Base-by-base conservation (phyloP, 1,140 invertebrate genomes). In the Drosophila albomicans region DNA sequence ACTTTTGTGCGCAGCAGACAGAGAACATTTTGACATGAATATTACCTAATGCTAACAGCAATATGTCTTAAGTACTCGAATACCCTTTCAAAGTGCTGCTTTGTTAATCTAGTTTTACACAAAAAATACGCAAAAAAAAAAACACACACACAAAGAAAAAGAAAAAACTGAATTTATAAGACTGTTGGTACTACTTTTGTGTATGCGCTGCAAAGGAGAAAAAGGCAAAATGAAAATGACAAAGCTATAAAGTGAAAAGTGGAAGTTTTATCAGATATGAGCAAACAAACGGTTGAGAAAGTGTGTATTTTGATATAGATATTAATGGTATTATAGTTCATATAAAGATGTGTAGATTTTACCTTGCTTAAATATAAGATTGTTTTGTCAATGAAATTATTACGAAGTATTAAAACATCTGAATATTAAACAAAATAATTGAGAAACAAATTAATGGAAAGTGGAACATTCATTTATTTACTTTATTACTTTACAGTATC, bases 91-190 rank as follows among this genome's bases (percentile, higher is more conserved):
- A 54, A 58, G 58, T 65, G 45, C 30, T 58, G 49, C 41, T 66
- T 61, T 58, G 52, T 67, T 79, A 82, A 82, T 82, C 84, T 80
- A 65, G 57, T 77, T 84, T 25, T 69, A 67, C 76, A 75, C 56
- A 82, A 75, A 61, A 16, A 25, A 6, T 20, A 35, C 20, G 7
- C 28, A 16, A 16, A 32, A 5, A 35, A 15, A 15, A 15, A 35
- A 15, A 15, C 16, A n/a, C 4, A 45, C 11, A 8, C 59, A 54
- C 49, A 54, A 8, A 28, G 8, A 38, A 15, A 30, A 43, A 41
- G 58, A 43, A 43, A 61, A 69, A 75, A 75, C 52, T 63, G 32
- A 75, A 75, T 74, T 74, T 74, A 74, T 54, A 48, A 68, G 15
- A 48, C 64, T 74, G 52, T 72, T 58, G 13, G 41, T 30, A 74